These are phyloP conservation scores for Caerostris darwini DNA, from an alignment of 1,140 invertebrate genomes.

Conservation along the genomic window DNA sequence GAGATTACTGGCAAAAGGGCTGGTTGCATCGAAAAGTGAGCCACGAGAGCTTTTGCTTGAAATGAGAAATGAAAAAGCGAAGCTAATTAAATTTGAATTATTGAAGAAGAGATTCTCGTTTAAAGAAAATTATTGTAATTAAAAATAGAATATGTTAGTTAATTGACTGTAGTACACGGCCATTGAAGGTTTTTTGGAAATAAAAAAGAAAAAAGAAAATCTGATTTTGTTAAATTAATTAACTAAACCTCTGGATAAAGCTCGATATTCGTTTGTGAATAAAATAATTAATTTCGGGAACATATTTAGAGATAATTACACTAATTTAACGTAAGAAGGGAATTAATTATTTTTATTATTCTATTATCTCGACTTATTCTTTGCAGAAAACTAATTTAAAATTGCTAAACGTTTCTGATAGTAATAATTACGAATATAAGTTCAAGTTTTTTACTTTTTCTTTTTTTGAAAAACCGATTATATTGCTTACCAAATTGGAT, in stretches of 20 bases:
- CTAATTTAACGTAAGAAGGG: not conserved
- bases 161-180: not conserved
- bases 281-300: not conserved
- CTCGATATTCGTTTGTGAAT: not conserved
- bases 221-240: not conserved
- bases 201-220: not conserved
- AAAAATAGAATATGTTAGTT: not conserved
- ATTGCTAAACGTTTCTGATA: not conserved
- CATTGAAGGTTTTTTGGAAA: not conserved
- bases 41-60: not conserved
- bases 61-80: not conserved
- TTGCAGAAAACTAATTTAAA: too few relatives aligned
- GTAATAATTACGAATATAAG: not conserved
- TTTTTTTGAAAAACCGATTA: too few relatives aligned
- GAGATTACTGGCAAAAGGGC: not conserved
- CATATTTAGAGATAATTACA: not conserved
- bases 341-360: not conserved
- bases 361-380: too few relatives aligned
- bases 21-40: not conserved
- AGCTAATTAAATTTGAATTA: slow-evolving; percentile 45
- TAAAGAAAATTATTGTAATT: not conserved
- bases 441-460: not conserved
- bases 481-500: too few relatives aligned
- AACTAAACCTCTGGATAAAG: not conserved
- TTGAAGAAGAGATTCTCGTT: not conserved